Evolutionary conservation across 2,113 vertebrate genomes (phyloP).

Genomic region (Heliornis fulica): DNA sequence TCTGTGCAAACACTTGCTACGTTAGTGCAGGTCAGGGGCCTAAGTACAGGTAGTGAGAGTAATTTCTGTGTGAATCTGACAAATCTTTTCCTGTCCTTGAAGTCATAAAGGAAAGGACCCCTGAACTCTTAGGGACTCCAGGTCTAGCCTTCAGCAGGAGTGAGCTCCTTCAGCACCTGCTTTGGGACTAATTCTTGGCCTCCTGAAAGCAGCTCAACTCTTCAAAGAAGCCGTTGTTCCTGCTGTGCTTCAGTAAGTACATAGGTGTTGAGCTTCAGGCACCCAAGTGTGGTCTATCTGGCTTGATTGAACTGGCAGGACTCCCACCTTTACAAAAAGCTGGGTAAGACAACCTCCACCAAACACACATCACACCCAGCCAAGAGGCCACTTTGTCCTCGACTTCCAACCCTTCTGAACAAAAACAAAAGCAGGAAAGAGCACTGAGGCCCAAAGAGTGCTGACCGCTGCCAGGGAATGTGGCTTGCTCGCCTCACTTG

Average conservation of each 20-base stretch:
- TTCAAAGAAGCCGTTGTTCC: not conserved
- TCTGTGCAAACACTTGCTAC: not conserved
- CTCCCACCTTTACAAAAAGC: not conserved
- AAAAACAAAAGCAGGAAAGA: not conserved
- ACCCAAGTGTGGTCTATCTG: not conserved
- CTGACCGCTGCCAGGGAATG: not conserved
- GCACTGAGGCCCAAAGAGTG: not conserved
- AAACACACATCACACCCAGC: not conserved
- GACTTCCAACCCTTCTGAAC: not conserved
- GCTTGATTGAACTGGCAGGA: not conserved
- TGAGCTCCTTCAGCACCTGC: not conserved
- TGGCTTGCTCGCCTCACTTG: accelerated
- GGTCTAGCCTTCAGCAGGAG: not conserved
- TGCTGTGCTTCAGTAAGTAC: accelerated
- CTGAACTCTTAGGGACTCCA: not conserved
- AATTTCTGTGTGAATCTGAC: not conserved
- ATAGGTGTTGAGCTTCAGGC: not conserved
- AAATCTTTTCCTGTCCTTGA: not conserved
- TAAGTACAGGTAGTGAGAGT: not conserved
- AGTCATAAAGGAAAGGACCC: not conserved
- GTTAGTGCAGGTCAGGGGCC: not conserved
- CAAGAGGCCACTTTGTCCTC: not conserved
- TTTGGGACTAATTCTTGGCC: not conserved
- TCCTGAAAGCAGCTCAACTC: not conserved
- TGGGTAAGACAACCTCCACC: not conserved